These are phyloP conservation scores for Cynaeus angustus DNA, from an alignment of 2,888 invertebrate species.

Conservation along the genomic window DNA sequence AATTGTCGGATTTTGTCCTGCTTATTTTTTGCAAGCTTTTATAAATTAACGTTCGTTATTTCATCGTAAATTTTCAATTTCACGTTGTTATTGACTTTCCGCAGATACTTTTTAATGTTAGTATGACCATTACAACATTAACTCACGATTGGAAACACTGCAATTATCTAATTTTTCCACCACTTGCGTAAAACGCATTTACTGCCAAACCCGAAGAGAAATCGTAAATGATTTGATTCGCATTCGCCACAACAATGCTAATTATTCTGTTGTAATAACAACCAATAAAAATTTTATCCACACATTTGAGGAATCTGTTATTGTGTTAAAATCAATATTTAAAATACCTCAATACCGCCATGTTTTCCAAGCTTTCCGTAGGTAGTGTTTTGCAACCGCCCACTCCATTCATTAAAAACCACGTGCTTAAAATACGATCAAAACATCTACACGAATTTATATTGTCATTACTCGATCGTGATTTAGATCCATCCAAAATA, in stretches of 20 bases:
- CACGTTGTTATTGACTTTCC: too few relatives aligned
- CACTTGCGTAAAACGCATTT: too few relatives aligned
- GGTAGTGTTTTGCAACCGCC: slow-evolving; percentile 20
- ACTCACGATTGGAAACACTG: too few relatives aligned
- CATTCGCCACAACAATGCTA: slow-evolving; percentile 25
- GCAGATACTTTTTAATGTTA: too few relatives aligned
- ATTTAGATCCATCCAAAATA: not conserved
- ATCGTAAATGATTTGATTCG: too few relatives aligned
- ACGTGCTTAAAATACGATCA: slow-evolving; percentile 21
- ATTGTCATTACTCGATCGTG: not conserved
- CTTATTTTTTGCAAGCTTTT: too few relatives aligned
- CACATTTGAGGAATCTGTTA: not conserved
- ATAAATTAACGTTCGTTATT: too few relatives aligned
- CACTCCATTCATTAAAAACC: slow-evolving; percentile 14
- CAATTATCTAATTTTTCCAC: too few relatives aligned
- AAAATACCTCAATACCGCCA: not conserved
- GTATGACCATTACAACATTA: too few relatives aligned
- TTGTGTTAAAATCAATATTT: slow-evolving; percentile 15
- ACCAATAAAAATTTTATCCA: slow-evolving; percentile 17
- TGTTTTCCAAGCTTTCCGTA: not conserved
- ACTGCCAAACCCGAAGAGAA: too few relatives aligned
- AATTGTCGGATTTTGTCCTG: too few relatives aligned
- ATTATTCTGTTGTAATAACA: slow-evolving; percentile 4
- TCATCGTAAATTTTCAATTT: too few relatives aligned
- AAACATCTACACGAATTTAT: slow-evolving; percentile 12